These are phyloP conservation scores for Benitochromis conjunctus DNA, from an alignment of 2,113 vertebrate genomes.

Conservation along the genomic window DNA sequence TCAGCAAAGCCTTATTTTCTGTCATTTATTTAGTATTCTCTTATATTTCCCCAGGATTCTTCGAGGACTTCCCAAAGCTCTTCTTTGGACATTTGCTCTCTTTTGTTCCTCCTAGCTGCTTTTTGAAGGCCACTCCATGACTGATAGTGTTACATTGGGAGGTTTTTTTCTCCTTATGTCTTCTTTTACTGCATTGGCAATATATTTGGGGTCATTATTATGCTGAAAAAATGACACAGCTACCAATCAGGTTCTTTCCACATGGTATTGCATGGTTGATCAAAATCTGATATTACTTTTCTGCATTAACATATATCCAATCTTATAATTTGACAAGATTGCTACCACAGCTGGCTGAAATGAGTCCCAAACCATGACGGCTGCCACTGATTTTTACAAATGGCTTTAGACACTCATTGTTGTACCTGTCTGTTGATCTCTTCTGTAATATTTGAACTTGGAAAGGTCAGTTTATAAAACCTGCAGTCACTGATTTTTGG, in stretches of 20 bases:
- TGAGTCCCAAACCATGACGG: accelerated
- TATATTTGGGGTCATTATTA: not conserved
- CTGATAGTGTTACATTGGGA: not conserved
- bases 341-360: not conserved
- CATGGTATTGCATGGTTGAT: accelerated
- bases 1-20: not conserved
- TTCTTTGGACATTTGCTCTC: not conserved
- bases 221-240: not conserved
- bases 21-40: not conserved
- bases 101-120: not conserved
- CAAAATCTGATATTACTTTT: not conserved
- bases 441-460: not conserved
- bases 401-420: not conserved
- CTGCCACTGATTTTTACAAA: not conserved
- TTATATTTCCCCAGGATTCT: not conserved
- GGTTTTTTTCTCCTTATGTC: not conserved
- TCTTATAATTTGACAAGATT: not conserved
- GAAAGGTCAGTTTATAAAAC: not conserved
- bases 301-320: not conserved
- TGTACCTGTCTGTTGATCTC: not conserved
- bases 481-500: not conserved
- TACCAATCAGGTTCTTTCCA: not conserved
- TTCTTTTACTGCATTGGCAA: not conserved
- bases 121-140: not conserved
- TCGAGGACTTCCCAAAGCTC: not conserved